Percentiles rank a stretch among this genome's conserved stretches.
Conservation (phyloP, 2,113 vertebrate species). For the Takifugu flavidus region DNA sequence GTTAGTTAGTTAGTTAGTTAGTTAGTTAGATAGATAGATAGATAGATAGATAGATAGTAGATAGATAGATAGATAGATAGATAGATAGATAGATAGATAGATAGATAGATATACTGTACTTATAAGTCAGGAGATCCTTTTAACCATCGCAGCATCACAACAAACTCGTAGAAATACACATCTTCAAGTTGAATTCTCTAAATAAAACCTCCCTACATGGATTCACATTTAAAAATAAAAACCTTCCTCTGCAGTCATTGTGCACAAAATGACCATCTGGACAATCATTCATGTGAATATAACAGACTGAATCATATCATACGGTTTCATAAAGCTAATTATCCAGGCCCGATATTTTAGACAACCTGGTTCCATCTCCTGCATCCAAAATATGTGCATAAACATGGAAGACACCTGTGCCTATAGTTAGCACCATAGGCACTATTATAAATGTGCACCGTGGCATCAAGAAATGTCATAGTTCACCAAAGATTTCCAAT, state of each 20-base stretch:
- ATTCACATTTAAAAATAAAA: background rate
- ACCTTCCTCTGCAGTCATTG: background rate
- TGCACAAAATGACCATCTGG: slow-evolving; percentile 12
- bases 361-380: background rate
- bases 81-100: too few relatives aligned
- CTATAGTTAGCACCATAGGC: background rate
- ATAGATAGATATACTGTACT: too few relatives aligned
- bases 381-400: background rate
- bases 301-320: slow-evolving; percentile 14
- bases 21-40: too few relatives aligned
- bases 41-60: too few relatives aligned
- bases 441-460: background rate
- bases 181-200: slow-evolving; percentile 12
- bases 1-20: too few relatives aligned
- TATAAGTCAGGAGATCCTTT: too few relatives aligned
- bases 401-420: background rate
- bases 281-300: slow-evolving; percentile 15
- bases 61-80: too few relatives aligned
- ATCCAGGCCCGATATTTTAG: background rate
- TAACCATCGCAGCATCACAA: background rate
- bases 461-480: background rate
- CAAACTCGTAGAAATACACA: slow-evolving; percentile 5
- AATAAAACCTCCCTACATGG: background rate
- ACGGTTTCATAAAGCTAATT: background rate
- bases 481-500: too few relatives aligned